Conservation (phyloP, 1,140 invertebrate species). For the Listronotus oregonensis region DNA sequence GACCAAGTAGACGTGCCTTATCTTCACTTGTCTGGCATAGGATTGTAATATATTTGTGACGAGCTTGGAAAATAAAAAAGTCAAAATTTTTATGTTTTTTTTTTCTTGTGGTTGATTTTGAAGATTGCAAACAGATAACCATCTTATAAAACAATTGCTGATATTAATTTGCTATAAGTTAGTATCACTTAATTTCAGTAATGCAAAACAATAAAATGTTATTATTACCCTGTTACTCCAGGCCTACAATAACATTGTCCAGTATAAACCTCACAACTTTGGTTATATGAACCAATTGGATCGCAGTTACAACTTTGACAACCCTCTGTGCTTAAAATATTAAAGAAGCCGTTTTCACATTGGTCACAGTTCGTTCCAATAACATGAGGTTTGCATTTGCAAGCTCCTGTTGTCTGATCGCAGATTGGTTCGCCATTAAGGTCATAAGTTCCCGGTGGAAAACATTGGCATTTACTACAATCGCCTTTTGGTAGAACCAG, state of each 20-base stretch:
- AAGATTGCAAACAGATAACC: too few relatives aligned
- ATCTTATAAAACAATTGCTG: too few relatives aligned
- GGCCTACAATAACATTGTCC: slow-evolving; percentile 87
- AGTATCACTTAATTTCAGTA: too few relatives aligned
- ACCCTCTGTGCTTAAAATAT: slow-evolving; percentile 81
- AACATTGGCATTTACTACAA: slow-evolving; percentile 86
- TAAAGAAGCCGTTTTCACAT: slow-evolving; percentile 84
- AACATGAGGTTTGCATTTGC: slow-evolving; percentile 85
- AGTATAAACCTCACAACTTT: slow-evolving; percentile 77
- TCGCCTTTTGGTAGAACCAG: slow-evolving; percentile 86
- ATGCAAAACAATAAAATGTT: too few relatives aligned
- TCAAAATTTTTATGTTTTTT: too few relatives aligned
- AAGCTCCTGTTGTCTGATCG: slow-evolving; percentile 81
- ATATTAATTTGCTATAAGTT: too few relatives aligned
- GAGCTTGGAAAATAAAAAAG: too few relatives aligned
- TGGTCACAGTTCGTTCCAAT: slow-evolving; percentile 86
- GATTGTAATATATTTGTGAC: too few relatives aligned
- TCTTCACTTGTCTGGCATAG: too few relatives aligned
- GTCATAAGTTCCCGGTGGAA: slow-evolving; percentile 75
- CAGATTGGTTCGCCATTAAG: slow-evolving; percentile 76
- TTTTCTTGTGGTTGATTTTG: too few relatives aligned
- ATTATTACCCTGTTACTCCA: slow-evolving; percentile 78
- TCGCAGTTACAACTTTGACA: slow-evolving; percentile 88
- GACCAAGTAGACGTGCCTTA: too few relatives aligned
- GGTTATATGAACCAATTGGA: slow-evolving; percentile 80